A percentile compares a stretch with the other conserved stretches of the same genome.
Conservation (phyloP, 2,113 vertebrate genomes). For the Microcebus tavaratra region DNA sequence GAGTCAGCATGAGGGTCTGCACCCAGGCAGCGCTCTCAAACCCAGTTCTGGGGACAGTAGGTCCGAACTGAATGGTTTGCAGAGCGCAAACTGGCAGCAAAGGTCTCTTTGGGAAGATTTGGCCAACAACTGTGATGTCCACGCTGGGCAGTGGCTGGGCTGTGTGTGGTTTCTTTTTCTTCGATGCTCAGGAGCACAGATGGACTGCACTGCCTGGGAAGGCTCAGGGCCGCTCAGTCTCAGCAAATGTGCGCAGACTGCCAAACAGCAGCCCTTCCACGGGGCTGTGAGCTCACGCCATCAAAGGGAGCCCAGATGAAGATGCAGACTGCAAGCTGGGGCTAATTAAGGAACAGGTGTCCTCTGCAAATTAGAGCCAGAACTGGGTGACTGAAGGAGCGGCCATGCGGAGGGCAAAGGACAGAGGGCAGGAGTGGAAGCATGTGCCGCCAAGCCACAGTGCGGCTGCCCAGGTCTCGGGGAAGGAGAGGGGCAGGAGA, state of each 20-base stretch:
- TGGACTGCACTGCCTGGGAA: accelerated
- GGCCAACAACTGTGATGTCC: background rate
- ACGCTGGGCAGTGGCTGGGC: accelerated
- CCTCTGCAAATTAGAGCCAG: slow-evolving; percentile 73
- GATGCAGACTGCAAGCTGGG: background rate
- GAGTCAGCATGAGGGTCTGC: background rate
- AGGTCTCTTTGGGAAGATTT: background rate
- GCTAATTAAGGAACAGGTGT: slow-evolving; percentile 83
- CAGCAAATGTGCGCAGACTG: background rate
- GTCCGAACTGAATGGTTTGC: background rate
- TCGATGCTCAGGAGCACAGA: background rate
- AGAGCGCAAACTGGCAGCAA: background rate
- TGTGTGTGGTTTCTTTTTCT: background rate
- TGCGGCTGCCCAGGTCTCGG: accelerated
- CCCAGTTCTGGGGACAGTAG: background rate
- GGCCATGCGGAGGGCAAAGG: background rate
- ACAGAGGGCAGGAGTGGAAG: background rate
- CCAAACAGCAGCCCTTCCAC: slow-evolving; percentile 5
- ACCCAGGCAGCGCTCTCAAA: accelerated
- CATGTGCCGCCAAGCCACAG: background rate
- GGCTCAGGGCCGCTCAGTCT: background rate
- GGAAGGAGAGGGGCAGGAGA: background rate
- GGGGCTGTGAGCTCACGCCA: background rate
- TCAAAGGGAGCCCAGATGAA: slow-evolving; percentile 50
- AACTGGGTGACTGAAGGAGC: slow-evolving; percentile 23